These are phyloP conservation scores for Microplitis mediator DNA, from an alignment of 1,140 invertebrate species.

Conservation along the genomic window DNA sequence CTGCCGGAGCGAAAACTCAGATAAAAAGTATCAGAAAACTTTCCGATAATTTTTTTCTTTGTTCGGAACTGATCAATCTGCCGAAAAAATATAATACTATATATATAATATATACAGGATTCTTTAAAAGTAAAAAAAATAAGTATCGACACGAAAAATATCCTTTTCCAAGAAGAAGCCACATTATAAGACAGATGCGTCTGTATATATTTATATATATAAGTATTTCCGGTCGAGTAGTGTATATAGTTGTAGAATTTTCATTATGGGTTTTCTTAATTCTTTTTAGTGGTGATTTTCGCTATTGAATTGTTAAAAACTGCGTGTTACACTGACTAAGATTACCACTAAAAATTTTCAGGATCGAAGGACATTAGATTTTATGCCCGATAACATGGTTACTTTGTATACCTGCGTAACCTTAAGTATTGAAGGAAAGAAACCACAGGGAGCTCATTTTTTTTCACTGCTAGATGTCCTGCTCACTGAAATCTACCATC, in stretches of 20 bases:
- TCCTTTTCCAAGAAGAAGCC: constrained; percentile 17
- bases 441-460: not conserved
- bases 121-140: not conserved
- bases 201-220: not conserved
- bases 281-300: not conserved
- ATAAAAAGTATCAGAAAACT: too few species aligned
- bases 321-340: not conserved
- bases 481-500: too few species aligned
- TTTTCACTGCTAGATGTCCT: too few species aligned
- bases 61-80: too few species aligned
- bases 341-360: constrained; percentile 30
- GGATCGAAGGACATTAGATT: constrained; percentile 30
- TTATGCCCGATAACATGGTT: constrained; percentile 27
- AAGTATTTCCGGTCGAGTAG: constrained; percentile 19
- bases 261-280: not conserved
- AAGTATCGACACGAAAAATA: constrained; percentile 9
- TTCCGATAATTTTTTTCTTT: too few species aligned
- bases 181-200: constrained; percentile 21
- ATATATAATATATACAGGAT: not conserved
- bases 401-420: constrained; percentile 22
- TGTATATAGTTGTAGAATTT: too few species aligned
- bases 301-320: not conserved
- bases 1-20: too few species aligned
- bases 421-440: not conserved
- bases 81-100: not conserved